A percentile compares a stretch with the other conserved stretches of the same genome.
phyloP scores from a whole-genome alignment of 2,113 vertebrate genomes.

The Phrynosoma platyrhinos region DNA sequence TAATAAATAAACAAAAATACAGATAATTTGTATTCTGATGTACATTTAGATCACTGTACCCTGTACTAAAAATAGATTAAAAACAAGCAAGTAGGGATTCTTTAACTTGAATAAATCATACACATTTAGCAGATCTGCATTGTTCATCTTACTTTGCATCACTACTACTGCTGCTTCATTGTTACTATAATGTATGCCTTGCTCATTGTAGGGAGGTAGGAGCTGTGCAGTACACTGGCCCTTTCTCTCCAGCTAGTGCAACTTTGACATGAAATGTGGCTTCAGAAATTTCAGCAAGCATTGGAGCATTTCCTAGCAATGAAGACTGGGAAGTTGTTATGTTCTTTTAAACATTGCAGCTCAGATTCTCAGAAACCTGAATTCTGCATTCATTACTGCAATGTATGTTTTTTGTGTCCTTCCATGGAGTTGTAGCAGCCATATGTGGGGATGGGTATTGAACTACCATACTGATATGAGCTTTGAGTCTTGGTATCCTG shows the following conservation, averaged over 20 bases:
- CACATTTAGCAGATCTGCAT: not conserved
- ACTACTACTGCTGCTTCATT: not conserved
- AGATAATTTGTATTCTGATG: too few species aligned
- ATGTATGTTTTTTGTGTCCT: not conserved
- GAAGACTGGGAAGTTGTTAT: not conserved
- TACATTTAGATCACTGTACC: too few species aligned
- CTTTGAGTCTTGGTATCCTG: not conserved
- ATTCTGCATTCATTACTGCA: not conserved
- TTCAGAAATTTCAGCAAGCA: not conserved
- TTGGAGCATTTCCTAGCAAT: not conserved
- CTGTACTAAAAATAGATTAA: too few species aligned
- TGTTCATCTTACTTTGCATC: not conserved
- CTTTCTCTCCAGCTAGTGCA: not conserved
- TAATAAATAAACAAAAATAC: too few species aligned
- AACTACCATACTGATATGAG: not conserved
- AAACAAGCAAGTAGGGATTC: not conserved
- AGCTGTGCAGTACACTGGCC: not conserved
- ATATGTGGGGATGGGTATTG: not conserved
- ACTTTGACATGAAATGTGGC: not conserved
- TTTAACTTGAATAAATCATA: not conserved
- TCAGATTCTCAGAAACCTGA: not conserved
- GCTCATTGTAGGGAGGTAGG: not conserved
- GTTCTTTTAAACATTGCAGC: not conserved
- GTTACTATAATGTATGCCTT: not conserved
- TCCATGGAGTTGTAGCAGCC: not conserved